Evolutionary conservation across 2,113 vertebrate genomes (phyloP).

Genomic region (Uria lomvia): DNA sequence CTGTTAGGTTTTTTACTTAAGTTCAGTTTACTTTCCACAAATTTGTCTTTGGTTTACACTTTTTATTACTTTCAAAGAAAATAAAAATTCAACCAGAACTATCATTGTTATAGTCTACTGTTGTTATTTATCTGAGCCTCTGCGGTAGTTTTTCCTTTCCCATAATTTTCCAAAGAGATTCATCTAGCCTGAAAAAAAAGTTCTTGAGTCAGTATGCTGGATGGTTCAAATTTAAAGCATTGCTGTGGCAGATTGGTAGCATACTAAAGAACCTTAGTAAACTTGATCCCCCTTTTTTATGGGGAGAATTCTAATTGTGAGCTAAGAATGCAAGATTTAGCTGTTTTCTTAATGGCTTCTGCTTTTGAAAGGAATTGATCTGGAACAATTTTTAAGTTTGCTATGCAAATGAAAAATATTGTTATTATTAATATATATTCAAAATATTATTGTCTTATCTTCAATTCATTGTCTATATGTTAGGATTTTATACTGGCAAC

Average conservation of each 20-base stretch:
- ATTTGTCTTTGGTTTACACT: background rate
- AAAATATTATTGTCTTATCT: background rate
- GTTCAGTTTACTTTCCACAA: background rate
- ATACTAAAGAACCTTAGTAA: background rate
- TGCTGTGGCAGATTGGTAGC: background rate
- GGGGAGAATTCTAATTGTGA: background rate
- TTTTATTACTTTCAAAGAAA: background rate
- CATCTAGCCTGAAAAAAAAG: background rate
- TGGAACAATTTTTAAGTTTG: background rate
- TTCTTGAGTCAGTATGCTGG: background rate
- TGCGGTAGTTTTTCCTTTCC: background rate
- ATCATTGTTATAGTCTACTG: background rate
- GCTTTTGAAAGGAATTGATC: background rate
- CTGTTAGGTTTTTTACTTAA: background rate
- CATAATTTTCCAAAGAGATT: background rate
- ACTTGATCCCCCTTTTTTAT: background rate
- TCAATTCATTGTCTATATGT: background rate
- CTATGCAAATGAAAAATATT: background rate
- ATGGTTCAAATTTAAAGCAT: background rate
- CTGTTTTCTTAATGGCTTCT: background rate
- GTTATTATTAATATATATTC: background rate
- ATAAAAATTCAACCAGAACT: background rate
- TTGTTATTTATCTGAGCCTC: background rate
- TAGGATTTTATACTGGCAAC: background rate
- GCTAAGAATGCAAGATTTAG: background rate